Evolutionary conservation across 2,888 invertebrate genomes (phyloP), one percentile per base, ranked within the genome.

Genomic region (Flexamia atlantica): DNA sequence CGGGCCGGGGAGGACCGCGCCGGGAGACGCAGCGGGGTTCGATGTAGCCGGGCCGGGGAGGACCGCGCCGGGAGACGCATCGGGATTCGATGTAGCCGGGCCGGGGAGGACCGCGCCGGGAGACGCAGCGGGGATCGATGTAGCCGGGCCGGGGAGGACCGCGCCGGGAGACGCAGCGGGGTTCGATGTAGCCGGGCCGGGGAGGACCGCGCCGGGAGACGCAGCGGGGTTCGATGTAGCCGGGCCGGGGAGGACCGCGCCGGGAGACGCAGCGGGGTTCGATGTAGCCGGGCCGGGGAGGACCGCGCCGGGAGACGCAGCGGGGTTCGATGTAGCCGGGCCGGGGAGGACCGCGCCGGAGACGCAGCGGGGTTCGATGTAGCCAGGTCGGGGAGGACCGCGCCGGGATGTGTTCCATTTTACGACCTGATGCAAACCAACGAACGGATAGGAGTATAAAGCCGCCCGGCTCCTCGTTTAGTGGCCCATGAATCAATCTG

Each of bases 401-500:
- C 20, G 28, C 28, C 9, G 64, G 0, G 64, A 28, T 64, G 64
- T 30, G 64, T 64, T 28, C 28, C 28, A 25, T 60, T 64, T 64
- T 64, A 64, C 64, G 64, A 64, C 64, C n/a, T 28, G 30, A 28
- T 64, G 64, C 64, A 57, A 57, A 57, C 57, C 57, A 57, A 57
- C 57, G 23, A 57, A 57, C 57, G 25, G 64, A 5, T 17, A 4
- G 12, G 28, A 30, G 64, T 28, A 64, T 64, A 64, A 64, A 64
- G 64, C 25, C 64, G 64, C 25, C 64, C 64, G 64, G n/a, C 64
- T 60, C 64, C 17, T 3, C 28, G 64, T 64, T 28, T 64, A 64
- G 30, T n/a, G 70, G 36, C 40, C 30, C 70, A 70, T 70, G 70
- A 70, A 70, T 70, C 70, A 70, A 70, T 70, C 70, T 30, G 30